These are phyloP conservation scores for Raja brachyura DNA, from an alignment of 2,113 vertebrate genomes.

Conservation along the genomic window DNA sequence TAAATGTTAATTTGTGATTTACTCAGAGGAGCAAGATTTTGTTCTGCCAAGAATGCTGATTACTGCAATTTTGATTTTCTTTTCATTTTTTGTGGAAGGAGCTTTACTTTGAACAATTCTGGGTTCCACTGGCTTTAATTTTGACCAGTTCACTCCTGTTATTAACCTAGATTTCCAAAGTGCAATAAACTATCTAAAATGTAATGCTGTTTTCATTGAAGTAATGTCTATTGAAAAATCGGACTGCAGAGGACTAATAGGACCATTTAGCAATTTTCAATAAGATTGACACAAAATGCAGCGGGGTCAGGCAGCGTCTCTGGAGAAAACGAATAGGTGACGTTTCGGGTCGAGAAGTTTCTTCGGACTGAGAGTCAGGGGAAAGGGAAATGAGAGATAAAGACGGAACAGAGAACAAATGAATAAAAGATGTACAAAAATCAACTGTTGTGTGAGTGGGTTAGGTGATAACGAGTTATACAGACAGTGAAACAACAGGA, in stretches of 20 bases:
- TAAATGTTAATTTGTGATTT: conserved; percentile 17
- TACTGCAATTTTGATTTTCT: not conserved
- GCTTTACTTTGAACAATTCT: not conserved
- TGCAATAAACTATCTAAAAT: not conserved
- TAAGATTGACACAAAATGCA: too few relatives aligned
- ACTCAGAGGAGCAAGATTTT: conserved; percentile 1
- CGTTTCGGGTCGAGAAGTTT: too few relatives aligned
- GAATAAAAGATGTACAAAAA: too few relatives aligned
- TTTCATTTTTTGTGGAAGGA: not conserved
- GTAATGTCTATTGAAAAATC: not conserved
- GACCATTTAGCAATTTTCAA: not conserved
- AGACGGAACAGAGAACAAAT: too few relatives aligned
- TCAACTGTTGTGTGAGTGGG: too few relatives aligned
- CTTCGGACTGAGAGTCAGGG: too few relatives aligned
- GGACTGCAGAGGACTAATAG: not conserved
- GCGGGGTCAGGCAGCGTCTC: too few relatives aligned
- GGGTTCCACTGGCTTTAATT: not conserved
- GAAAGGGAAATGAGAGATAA: too few relatives aligned
- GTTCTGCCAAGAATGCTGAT: not conserved
- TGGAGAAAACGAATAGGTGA: too few relatives aligned
- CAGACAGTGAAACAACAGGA: too few relatives aligned
- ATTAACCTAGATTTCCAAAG: not conserved
- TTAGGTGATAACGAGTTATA: too few relatives aligned
- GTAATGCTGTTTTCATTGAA: not conserved
- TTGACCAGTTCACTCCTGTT: not conserved